Conservation (phyloP, 1,140 invertebrate species). For the Scylla paramamosain region DNA sequence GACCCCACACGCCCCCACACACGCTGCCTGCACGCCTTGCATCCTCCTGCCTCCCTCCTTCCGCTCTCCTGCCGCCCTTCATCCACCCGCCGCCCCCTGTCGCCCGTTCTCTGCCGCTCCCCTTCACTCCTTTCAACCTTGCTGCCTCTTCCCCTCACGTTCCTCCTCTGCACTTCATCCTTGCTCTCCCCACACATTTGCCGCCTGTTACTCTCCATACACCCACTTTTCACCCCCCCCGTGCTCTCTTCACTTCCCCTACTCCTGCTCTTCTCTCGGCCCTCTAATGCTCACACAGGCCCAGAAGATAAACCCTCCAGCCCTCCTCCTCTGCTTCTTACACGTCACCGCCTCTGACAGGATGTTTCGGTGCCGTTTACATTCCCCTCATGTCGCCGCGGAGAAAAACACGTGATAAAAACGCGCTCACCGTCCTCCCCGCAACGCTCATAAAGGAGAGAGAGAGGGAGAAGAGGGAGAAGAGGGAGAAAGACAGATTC, state of each 20-base stretch:
- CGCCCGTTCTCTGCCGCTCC: too few species aligned
- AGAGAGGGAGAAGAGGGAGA: neutral
- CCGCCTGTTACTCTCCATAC: neutral
- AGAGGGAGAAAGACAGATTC: too few species aligned
- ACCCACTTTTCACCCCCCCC: neutral
- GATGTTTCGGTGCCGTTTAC: neutral
- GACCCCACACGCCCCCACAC: neutral
- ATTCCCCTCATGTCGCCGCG: neutral
- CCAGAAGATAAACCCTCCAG: neutral
- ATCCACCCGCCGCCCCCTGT: neutral
- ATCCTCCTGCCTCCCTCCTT: neutral
- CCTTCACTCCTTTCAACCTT: too few species aligned
- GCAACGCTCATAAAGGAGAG: neutral
- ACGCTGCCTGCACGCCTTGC: neutral
- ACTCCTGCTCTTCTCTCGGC: neutral
- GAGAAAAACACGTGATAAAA: neutral
- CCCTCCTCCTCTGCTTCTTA: neutral
- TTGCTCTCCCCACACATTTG: neutral
- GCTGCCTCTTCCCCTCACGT: too few species aligned
- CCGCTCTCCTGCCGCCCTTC: too few species aligned
- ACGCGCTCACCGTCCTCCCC: neutral
- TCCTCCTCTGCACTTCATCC: neutral
- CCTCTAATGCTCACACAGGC: neutral
- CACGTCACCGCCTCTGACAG: neutral
- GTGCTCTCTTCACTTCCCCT: neutral